Percentiles rank a stretch among this genome's conserved stretches.
Evolutionary conservation across 2,113 vertebrate genomes (phyloP).

Genomic region (Toxotes chatareus): DNA sequence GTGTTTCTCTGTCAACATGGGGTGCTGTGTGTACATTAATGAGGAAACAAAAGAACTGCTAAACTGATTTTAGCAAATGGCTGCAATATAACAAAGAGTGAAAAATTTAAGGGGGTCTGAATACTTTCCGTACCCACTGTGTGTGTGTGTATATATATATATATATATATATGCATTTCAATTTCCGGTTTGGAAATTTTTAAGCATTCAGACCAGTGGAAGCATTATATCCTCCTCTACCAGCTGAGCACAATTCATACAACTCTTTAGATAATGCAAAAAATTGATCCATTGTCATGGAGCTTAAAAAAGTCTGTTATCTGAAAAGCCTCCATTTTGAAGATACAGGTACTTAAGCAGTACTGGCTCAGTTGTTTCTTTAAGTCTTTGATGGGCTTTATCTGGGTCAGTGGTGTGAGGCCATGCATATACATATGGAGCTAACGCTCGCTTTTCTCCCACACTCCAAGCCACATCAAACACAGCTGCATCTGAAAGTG

Average conservation of each 20-base stretch:
- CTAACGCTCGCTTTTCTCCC: background rate
- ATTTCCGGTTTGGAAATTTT: background rate
- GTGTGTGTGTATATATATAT: too few relatives aligned
- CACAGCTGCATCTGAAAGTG: slow-evolving; percentile 52
- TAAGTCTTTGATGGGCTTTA: slow-evolving; percentile 47
- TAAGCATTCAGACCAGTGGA: background rate
- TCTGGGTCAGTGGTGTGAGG: slow-evolving; percentile 62
- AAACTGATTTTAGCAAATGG: too few relatives aligned
- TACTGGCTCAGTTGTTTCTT: background rate
- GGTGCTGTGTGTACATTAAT: too few relatives aligned
- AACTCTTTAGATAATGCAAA: background rate
- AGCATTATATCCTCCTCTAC: background rate
- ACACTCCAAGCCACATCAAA: slow-evolving; percentile 49
- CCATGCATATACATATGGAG: slow-evolving; percentile 31
- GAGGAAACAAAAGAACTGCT: too few relatives aligned
- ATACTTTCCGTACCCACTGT: too few relatives aligned
- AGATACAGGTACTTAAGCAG: background rate
- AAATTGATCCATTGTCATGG: too few relatives aligned
- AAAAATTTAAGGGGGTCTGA: too few relatives aligned
- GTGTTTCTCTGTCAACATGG: too few relatives aligned
- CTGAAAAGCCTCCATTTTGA: background rate
- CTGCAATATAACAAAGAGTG: too few relatives aligned
- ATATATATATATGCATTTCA: too few relatives aligned
- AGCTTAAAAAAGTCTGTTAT: too few relatives aligned
- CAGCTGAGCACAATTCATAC: background rate